Base-by-base conservation (phyloP, 2,113 vertebrate genomes). In the Bostrychus sinensis region DNA sequence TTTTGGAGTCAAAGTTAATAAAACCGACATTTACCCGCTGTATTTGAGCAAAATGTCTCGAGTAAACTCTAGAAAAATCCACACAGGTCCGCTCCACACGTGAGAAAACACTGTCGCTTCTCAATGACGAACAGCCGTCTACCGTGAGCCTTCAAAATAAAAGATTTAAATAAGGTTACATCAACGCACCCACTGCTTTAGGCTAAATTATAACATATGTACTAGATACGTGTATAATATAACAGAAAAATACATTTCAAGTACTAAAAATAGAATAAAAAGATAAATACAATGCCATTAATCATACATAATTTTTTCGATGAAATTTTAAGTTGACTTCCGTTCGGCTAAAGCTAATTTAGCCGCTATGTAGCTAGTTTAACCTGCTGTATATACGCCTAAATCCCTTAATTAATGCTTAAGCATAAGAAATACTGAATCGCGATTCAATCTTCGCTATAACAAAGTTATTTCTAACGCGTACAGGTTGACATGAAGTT, bases 81-180 rank as follows among this genome's bases (percentile, higher is more conserved):
- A 51, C 25, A 30, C 48, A n/a, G n/a, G n/a, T n/a, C n/a, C n/a
- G 48, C 16, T 51, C 16, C 39, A 54, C 70, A 66, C 57, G 62
- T 66, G 78, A 0, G 0, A 7, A 56, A 0, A 19, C 7, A 26
- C 1, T 5, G 84, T 81, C 81, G 81, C 75, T 4, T 19, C 1
- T 48, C 0, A 5, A 13, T 80, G 75, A 83, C 80, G 80, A 26
- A 2, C 1, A 14, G 7, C n/a, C 1, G 14, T 2, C 34, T 70
- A 20, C 38, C 17, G 12, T 14, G 23, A 0, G 0, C 17, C 28
- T 70, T 74, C 58, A 70, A 30, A 68, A 51, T 72, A 69, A 62
- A 59, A 51, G 4, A 8, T 16, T 51, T 28, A 13, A 5, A 2
- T 13, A 46, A 46, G 1, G 14, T 0, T 13, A 25, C 3, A 1